Percentiles rank a stretch among this genome's conserved stretches.
Conservation (phyloP, 2,888 invertebrate species). For the Minunthozetes semirufus region DNA sequence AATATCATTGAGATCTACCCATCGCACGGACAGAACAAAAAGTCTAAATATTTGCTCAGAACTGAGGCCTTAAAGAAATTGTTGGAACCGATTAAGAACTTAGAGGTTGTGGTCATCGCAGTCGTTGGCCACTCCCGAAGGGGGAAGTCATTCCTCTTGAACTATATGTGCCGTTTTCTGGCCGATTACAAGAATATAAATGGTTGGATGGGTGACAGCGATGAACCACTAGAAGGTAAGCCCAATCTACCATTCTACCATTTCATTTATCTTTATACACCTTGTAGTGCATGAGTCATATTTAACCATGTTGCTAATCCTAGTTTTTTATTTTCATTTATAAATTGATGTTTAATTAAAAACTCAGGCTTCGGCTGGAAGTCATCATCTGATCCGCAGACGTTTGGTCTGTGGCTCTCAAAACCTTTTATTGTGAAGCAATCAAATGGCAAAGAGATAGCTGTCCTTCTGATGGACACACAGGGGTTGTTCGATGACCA, state of each 20-base stretch:
- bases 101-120: too few species aligned
- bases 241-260: not conserved
- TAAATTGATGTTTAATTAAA: too few species aligned
- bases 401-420: not conserved
- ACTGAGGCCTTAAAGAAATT: too few species aligned
- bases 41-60: too few species aligned
- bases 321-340: too few species aligned
- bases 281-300: too few species aligned
- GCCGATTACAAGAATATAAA: not conserved
- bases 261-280: too few species aligned
- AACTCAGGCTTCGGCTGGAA: constrained; percentile 3
- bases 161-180: not conserved
- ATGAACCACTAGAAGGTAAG: not conserved
- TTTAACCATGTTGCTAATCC: too few species aligned
- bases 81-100: too few species aligned
- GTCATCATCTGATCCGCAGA: not conserved
- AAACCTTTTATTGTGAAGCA: constrained; percentile 1
- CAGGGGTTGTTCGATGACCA: not conserved
- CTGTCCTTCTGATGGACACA: not conserved
- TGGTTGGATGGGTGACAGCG: not conserved
- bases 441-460: constrained; percentile 12
- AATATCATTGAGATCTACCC: too few species aligned
- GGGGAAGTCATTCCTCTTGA: not conserved
- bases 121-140: not conserved
- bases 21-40: too few species aligned